These are phyloP conservation scores for Siniperca undulata DNA, from an alignment of 2,797 vertebrate species.

Conservation along the genomic window DNA sequence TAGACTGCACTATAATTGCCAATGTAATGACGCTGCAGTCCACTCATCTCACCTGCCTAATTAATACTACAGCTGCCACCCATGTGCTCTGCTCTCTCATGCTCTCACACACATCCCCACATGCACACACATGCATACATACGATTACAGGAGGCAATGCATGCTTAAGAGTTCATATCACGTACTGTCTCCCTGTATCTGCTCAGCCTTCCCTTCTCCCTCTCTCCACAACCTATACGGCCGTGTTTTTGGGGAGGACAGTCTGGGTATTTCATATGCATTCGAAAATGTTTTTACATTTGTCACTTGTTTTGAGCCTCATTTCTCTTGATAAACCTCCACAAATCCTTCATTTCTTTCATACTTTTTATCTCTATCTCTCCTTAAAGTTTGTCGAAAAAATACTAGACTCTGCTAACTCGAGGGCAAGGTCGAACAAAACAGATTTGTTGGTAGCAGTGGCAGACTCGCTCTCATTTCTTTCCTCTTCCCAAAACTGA, in stretches of 20 bases:
- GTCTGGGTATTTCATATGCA: neutral
- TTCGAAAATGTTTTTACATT: neutral
- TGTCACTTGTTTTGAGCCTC: neutral
- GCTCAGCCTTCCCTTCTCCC: neutral
- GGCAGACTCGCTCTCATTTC: neutral
- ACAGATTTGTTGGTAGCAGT: neutral
- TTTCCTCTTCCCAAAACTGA: constrained; percentile 15
- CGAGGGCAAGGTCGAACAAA: constrained; percentile 7
- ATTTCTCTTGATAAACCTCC: neutral
- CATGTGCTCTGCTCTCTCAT: constrained; percentile 21
- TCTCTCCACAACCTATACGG: no score
- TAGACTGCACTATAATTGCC: constrained; percentile 66
- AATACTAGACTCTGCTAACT: neutral
- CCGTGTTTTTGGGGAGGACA: no score
- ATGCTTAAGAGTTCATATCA: constrained; percentile 23
- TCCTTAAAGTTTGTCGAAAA: neutral
- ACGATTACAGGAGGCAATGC: neutral
- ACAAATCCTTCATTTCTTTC: neutral
- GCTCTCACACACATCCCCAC: neutral
- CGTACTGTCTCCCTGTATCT: constrained; percentile 1
- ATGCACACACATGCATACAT: constrained; percentile 9
- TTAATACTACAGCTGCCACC: constrained; percentile 69
- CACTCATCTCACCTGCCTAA: constrained; percentile 76
- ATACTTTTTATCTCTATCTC: neutral
- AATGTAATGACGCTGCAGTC: constrained; percentile 68